Percentiles rank a stretch among this genome's conserved stretches.
Conservation (phyloP, 2,888 invertebrate genomes). For the Acanthoscelides obtectus region DNA sequence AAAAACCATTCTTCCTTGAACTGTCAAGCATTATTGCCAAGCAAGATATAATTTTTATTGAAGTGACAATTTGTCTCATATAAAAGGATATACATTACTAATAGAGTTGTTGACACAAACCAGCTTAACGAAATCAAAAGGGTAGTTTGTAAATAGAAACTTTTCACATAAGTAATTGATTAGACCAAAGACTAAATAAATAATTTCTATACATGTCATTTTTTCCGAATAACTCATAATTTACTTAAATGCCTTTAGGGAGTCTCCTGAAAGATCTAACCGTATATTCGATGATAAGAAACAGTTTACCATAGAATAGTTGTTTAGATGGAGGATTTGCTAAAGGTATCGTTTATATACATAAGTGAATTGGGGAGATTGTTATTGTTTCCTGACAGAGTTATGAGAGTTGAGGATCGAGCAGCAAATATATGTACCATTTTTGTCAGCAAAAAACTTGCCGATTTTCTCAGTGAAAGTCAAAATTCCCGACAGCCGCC, state of each 20-base stretch:
- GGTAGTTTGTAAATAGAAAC: neutral
- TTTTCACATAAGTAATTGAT: neutral
- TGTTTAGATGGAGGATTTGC: neutral
- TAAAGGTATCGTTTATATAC: neutral
- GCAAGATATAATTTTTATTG: too few species aligned
- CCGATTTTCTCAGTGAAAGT: too few species aligned
- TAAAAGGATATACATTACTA: neutral
- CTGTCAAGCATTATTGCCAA: too few species aligned
- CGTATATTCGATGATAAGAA: neutral
- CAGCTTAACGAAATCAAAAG: neutral
- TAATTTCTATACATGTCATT: neutral
- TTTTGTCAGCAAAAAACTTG: neutral
- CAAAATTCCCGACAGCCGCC: too few species aligned
- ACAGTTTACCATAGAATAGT: neutral
- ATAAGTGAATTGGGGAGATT: neutral
- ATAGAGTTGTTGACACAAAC: neutral
- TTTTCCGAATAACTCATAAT: neutral
- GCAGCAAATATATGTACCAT: neutral
- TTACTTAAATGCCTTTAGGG: neutral
- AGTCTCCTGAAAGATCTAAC: neutral
- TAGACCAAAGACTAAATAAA: neutral
- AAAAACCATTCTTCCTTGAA: too few species aligned
- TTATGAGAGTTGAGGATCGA: neutral
- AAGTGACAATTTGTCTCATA: neutral
- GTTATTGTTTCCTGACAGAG: too few species aligned